phyloP scores from a whole-genome alignment of 2,888 invertebrate species.

The Linyphia triangularis region DNA sequence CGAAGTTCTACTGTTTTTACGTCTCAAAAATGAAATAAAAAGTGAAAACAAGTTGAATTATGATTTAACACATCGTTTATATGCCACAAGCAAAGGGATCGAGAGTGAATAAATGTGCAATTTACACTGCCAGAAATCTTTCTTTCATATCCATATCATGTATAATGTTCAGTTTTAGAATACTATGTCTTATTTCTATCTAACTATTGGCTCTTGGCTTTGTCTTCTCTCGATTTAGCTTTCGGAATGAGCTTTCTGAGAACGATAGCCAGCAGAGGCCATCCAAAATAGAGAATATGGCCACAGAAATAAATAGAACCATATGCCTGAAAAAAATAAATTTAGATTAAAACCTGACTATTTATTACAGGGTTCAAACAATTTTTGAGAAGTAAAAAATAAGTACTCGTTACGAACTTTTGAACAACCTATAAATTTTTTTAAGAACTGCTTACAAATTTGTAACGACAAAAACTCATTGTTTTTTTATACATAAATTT shows the following conservation, averaged over 20 bases:
- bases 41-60: not conserved
- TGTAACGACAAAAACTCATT: too few relatives aligned
- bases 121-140: not conserved
- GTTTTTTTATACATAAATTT: too few relatives aligned
- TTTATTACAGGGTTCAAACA: too few relatives aligned
- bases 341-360: too few relatives aligned
- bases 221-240: constrained; percentile 45
- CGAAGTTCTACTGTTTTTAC: too few relatives aligned
- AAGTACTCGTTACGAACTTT: too few relatives aligned
- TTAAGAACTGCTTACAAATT: too few relatives aligned
- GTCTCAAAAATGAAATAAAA: too few relatives aligned
- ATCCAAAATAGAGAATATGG: constrained; percentile 75
- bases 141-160: not conserved
- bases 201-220: constrained; percentile 53
- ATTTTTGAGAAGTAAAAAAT: too few relatives aligned
- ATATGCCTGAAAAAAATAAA: constrained; percentile 62
- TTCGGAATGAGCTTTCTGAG: constrained; percentile 63
- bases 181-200: too few relatives aligned
- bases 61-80: not conserved
- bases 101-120: not conserved
- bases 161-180: not conserved
- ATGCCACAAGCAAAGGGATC: not conserved
- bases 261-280: constrained; percentile 70
- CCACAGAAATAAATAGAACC: constrained; percentile 76
- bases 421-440: too few relatives aligned